Evolutionary conservation across 1,140 invertebrate species (phyloP).

Genomic region (Antheraea pernyi): DNA sequence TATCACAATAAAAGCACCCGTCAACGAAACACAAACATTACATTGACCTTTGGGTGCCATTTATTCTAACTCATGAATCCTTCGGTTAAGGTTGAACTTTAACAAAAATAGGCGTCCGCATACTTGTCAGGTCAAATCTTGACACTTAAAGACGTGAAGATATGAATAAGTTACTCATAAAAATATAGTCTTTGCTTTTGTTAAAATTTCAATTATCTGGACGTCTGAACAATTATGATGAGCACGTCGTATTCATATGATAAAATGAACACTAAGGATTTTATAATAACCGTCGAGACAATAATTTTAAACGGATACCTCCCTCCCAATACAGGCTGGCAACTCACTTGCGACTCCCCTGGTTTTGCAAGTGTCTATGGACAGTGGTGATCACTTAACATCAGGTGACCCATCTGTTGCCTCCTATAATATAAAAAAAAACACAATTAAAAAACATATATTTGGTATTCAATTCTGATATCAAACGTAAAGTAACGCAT

Average conservation of each 20-base stretch:
- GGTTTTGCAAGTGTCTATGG: too few species aligned
- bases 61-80: constrained; percentile 49
- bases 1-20: constrained; percentile 32
- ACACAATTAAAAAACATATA: too few species aligned
- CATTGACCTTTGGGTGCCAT: constrained; percentile 59
- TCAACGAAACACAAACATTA: constrained; percentile 27
- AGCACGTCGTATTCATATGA: neutral
- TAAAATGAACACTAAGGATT: neutral
- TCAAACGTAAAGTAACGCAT: too few species aligned
- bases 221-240: neutral
- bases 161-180: neutral
- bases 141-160: constrained; percentile 17
- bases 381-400: too few species aligned
- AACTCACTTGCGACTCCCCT: too few species aligned
- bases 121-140: constrained; percentile 40
- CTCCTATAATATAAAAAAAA: too few species aligned
- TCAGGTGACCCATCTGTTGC: too few species aligned
- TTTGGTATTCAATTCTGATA: too few species aligned
- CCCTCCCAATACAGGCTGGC: too few species aligned
- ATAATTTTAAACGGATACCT: neutral
- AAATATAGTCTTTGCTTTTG: neutral
- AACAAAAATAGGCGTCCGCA: constrained; percentile 51
- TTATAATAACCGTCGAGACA: neutral
- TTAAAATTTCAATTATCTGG: neutral
- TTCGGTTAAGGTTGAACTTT: constrained; percentile 55